A percentile compares a stretch with the other conserved stretches of the same genome.
These are phyloP conservation scores for Ochlodes sylvanus DNA, from an alignment of 2,888 invertebrate genomes.

Conservation along the genomic window DNA sequence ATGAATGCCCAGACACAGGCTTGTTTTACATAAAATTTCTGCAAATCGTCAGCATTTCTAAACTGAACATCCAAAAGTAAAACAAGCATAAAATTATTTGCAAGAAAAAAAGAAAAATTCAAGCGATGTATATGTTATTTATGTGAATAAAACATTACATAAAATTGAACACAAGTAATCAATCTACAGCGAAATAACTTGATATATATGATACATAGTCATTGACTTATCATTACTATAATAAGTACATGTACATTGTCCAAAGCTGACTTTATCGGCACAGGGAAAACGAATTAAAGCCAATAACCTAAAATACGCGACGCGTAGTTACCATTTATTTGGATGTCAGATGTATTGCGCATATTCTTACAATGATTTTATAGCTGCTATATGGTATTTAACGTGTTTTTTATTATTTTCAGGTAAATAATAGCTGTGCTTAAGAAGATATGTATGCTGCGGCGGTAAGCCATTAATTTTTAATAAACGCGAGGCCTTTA, in stretches of 20 bases:
- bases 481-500: background rate
- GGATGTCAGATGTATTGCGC: slow-evolving; percentile 48
- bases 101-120: too few relatives aligned
- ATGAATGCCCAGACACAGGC: too few relatives aligned
- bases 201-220: too few relatives aligned
- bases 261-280: slow-evolving; percentile 24
- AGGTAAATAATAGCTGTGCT: slow-evolving; percentile 56
- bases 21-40: too few relatives aligned
- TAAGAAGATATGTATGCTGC: background rate
- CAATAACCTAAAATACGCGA: slow-evolving; percentile 15
- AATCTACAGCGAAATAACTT: background rate
- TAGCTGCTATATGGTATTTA: slow-evolving; percentile 49
- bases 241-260: background rate
- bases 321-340: slow-evolving; percentile 40
- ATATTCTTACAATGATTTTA: slow-evolving; percentile 49
- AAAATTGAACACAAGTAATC: too few relatives aligned
- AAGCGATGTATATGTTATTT: too few relatives aligned
- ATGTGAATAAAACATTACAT: too few relatives aligned
- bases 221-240: too few relatives aligned
- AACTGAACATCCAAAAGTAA: too few relatives aligned
- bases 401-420: slow-evolving; percentile 49
- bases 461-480: slow-evolving; percentile 20
- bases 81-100: too few relatives aligned
- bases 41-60: too few relatives aligned
- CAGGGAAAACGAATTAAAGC: slow-evolving; percentile 27